Percentiles rank a stretch among this genome's conserved stretches.
Conservation (phyloP, 2,113 vertebrate genomes). For the Rallus limicola region DNA sequence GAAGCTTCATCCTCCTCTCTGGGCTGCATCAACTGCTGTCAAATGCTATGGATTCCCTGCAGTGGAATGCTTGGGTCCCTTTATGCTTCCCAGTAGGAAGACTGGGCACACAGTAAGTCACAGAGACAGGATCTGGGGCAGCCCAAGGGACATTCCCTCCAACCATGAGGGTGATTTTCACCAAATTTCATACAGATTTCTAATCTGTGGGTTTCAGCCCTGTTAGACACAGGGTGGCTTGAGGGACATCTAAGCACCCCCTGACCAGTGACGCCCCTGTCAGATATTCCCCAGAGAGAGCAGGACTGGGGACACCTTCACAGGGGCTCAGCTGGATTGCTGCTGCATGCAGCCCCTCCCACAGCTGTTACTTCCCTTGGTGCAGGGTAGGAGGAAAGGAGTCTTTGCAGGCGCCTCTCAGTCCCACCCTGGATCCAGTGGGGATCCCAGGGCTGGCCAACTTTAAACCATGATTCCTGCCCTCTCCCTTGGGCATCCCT, state of each 20-base stretch:
- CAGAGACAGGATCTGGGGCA: background rate
- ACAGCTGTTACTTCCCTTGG: rapidly evolving
- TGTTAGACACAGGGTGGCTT: rapidly evolving
- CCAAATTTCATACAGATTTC: background rate
- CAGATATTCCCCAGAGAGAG: background rate
- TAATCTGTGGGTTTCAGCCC: background rate
- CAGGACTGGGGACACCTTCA: background rate
- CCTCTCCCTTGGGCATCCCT: conserved; percentile 30
- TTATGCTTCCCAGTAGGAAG: background rate
- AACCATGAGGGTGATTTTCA: background rate
- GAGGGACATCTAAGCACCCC: background rate
- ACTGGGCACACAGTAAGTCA: background rate
- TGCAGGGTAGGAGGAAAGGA: background rate
- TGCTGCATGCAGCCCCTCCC: background rate
- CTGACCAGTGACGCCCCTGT: background rate
- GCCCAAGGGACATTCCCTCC: background rate
- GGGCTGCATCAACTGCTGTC: background rate
- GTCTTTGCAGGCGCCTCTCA: rapidly evolving
- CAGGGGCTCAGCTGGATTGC: background rate
- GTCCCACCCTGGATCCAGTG: background rate
- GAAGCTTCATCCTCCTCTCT: background rate
- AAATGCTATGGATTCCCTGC: background rate
- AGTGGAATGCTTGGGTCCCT: background rate
- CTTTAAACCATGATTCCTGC: background rate
- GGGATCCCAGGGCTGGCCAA: background rate